phyloP scores from a whole-genome alignment of 2,888 invertebrate genomes.

The Eumacrocentrus americanus region DNA sequence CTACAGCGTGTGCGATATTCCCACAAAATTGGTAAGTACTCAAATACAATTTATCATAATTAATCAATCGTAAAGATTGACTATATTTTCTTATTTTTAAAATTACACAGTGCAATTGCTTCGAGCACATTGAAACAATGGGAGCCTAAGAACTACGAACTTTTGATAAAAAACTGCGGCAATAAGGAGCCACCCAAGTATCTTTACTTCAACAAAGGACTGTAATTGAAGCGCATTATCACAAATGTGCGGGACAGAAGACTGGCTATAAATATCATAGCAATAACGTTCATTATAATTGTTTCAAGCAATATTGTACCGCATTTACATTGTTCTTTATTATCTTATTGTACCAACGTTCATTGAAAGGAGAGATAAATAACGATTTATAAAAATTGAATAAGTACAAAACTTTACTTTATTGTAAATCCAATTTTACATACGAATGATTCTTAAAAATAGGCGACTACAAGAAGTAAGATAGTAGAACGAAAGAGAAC shows the following conservation, averaged over 20 bases:
- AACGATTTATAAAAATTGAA: too few relatives aligned
- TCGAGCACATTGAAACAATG: conserved; percentile 73
- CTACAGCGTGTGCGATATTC: conserved; percentile 80
- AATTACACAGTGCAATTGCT: conserved; percentile 70
- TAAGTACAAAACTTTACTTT: too few relatives aligned
- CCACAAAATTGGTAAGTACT: conserved; percentile 80
- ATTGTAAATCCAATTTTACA: too few relatives aligned
- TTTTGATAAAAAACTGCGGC: conserved; percentile 70
- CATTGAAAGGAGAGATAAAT: too few relatives aligned
- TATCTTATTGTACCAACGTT: too few relatives aligned
- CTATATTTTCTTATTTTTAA: background rate
- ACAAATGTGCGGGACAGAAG: background rate
- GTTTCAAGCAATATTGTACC: background rate
- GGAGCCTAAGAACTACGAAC: conserved; percentile 76
- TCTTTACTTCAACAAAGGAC: conserved; percentile 89
- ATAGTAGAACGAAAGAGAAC: background rate
- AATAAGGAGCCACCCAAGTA: conserved; percentile 71
- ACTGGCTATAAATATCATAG: background rate
- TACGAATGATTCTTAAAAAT: too few relatives aligned
- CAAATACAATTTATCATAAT: background rate
- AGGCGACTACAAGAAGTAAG: background rate
- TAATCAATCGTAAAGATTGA: background rate
- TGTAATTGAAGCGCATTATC: too few relatives aligned
- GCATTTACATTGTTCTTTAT: conserved; percentile 1
- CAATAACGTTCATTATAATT: background rate